These are phyloP conservation scores for Drosophila albomicans DNA, from an alignment of 1,140 invertebrate genomes.

Conservation along the genomic window DNA sequence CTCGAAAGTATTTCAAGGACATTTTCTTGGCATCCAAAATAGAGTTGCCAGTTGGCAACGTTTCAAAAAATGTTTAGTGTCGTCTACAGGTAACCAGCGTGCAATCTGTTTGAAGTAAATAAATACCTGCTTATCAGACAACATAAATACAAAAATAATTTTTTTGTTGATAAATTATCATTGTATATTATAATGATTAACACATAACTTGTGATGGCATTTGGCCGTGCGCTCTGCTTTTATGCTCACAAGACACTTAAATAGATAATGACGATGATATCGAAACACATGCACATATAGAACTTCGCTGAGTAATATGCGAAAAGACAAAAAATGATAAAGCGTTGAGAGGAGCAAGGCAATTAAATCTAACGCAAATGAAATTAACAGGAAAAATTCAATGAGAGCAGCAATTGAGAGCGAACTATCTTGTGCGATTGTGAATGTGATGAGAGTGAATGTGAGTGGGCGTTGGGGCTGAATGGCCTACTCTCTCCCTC, in stretches of 20 bases:
- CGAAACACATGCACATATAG: constrained; percentile 20
- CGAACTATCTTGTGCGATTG: neutral
- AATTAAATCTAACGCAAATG: constrained; percentile 70
- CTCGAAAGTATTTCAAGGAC: constrained; percentile 75
- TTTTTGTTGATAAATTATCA: constrained; percentile 35
- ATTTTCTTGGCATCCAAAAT: constrained; percentile 26
- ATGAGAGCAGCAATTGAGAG: constrained; percentile 9
- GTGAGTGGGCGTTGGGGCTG: constrained; percentile 47
- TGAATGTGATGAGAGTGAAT: constrained; percentile 13
- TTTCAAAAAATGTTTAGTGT: constrained; percentile 54
- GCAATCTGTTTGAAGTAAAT: constrained; percentile 35
- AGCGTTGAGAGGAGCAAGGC: constrained; percentile 38
- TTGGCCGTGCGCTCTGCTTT: constrained; percentile 15
- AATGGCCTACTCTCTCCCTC: constrained; percentile 23
- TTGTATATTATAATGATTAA: constrained; percentile 22
- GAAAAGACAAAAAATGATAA: constrained; percentile 47
- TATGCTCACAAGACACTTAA: constrained; percentile 34
- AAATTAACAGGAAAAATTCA: constrained; percentile 48
- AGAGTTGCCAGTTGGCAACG: constrained; percentile 58
- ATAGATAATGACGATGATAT: constrained; percentile 56
- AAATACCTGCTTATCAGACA: constrained; percentile 53
- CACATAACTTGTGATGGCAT: constrained; percentile 15
- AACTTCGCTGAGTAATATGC: constrained; percentile 63
- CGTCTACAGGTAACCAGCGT: constrained; percentile 58
- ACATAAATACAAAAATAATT: constrained; percentile 49